Base-by-base conservation (phyloP, 2,797 vertebrate species). In the Oreortyx pictus region DNA sequence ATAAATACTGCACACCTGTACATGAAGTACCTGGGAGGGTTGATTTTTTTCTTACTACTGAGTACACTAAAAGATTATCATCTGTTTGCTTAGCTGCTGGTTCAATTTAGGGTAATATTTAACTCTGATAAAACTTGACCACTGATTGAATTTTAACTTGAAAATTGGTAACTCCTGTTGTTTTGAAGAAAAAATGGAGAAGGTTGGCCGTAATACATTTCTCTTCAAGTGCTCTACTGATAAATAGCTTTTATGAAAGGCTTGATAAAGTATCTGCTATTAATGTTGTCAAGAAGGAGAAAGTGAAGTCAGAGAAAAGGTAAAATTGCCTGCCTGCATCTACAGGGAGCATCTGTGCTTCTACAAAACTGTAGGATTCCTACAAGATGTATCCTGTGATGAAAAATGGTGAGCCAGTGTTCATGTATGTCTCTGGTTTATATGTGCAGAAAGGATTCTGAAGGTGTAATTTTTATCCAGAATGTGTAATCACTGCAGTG, bases 51-150 rank as follows among this genome's bases (percentile, higher is more conserved):
- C 92, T 35, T 92, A 18, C 54, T 81, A 59, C 54, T 37, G 66
- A 82, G 59, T 78, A 91, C 71, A 73, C 89, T 82, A 60, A 86
- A 86, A 86, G 82, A 88, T 96, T 95, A 92, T 93, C 49, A 90
- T 74, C 57, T 94, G 62, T 96, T 95, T 93, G 57, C 89, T 86
- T 94, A 92, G 82, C 80, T 91, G 71, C 67, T 91, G 31, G 80
- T 89, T 91, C 91, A 81, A 89, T 95, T 91, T 92, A 80, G 92
- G 88, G 33, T 96, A 96, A 94, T 94, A 94, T 92, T 94, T 95
- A 95, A 94, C 95, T 92, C 62, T 67, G 43, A n/a, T 31, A 90
- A 73, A 87, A 59, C 37, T 83, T 74, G 76, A 90, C 46, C 18
- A 71, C 3, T 4, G 14, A 90, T 93, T 85, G 94, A 93, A 90